Percentiles rank a stretch among this genome's conserved stretches.
These are phyloP conservation scores for Prionchulus punctatus DNA, from an alignment of 2,888 invertebrate genomes.

Conservation along the genomic window DNA sequence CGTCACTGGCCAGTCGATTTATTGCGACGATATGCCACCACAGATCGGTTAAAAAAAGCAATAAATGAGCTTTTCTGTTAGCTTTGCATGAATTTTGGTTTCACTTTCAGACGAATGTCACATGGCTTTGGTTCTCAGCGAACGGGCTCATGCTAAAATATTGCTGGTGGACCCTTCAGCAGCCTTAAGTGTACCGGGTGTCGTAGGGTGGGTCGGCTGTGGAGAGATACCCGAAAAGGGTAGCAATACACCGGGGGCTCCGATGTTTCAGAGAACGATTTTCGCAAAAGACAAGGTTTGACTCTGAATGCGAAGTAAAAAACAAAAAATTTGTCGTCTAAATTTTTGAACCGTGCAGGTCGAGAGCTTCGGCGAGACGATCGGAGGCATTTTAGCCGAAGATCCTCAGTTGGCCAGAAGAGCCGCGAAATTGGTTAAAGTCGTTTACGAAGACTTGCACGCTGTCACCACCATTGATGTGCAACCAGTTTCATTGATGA, in stretches of 20 bases:
- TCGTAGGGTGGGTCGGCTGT: conserved; percentile 59
- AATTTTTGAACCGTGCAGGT: conserved; percentile 41
- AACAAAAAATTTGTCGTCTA: too few relatives aligned
- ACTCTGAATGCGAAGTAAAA: too few relatives aligned
- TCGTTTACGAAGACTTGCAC: conserved; percentile 60
- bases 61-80: background rate
- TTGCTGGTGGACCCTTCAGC: conserved; percentile 53
- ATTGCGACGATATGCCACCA: conserved; percentile 60
- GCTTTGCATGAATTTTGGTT: too few relatives aligned
- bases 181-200: conserved; percentile 59
- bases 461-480: conserved; percentile 66
- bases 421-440: conserved; percentile 58
- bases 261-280: conserved; percentile 55
- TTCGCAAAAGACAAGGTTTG: conserved; percentile 56
- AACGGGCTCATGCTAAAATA: conserved; percentile 63
- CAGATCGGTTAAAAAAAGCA: background rate
- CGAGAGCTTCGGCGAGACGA: conserved; percentile 36
- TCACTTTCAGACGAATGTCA: conserved; percentile 25
- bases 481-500: too few relatives aligned
- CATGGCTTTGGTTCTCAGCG: conserved; percentile 59
- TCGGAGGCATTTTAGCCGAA: conserved; percentile 30
- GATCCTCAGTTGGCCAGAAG: conserved; percentile 48
- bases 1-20: conserved; percentile 72
- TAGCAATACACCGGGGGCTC: conserved; percentile 3
- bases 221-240: conserved; percentile 55